phyloP scores from a whole-genome alignment of 2,888 invertebrate species.

The Hemistola chrysoprasaria region DNA sequence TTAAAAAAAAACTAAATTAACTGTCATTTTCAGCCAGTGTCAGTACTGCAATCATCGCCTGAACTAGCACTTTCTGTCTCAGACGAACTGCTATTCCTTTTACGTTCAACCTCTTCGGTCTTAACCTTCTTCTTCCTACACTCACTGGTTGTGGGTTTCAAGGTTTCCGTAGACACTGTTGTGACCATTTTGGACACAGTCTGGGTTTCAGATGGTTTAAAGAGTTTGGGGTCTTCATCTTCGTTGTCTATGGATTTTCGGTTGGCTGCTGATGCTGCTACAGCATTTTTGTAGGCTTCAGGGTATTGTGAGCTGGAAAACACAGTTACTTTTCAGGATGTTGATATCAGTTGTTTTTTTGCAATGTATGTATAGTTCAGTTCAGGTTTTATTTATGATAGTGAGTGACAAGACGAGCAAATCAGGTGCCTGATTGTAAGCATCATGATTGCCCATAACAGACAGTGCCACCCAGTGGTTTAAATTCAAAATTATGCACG shows the following conservation, averaged over 20 bases:
- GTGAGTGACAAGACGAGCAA: too few relatives aligned
- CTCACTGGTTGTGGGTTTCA: constrained; percentile 65
- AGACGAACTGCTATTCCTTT: constrained; percentile 76
- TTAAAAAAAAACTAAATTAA: neutral
- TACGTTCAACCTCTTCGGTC: constrained; percentile 44
- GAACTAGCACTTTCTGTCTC: constrained; percentile 85
- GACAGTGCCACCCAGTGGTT: too few relatives aligned
- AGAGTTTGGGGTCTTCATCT: constrained; percentile 49
- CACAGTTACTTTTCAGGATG: too few relatives aligned
- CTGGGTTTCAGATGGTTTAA: constrained; percentile 47
- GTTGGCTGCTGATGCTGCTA: constrained; percentile 73
- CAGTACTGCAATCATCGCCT: constrained; percentile 85
- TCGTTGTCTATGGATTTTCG: constrained; percentile 65
- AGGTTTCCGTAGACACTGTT: constrained; percentile 71
- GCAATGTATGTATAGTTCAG: too few relatives aligned
- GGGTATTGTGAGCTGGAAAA: constrained; percentile 83
- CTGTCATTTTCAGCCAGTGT: constrained; percentile 66
- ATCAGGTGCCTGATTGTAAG: too few relatives aligned
- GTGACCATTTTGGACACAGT: constrained; percentile 70
- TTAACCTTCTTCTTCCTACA: constrained; percentile 48
- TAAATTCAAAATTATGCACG: too few relatives aligned
- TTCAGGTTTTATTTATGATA: too few relatives aligned
- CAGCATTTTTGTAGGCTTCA: constrained; percentile 84
- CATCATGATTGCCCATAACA: too few relatives aligned
- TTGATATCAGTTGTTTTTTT: too few relatives aligned